Percentiles rank a stretch among this genome's conserved stretches.
Evolutionary conservation across 1,140 invertebrate species (phyloP).

Genomic region (Coenobita brevimanus): DNA sequence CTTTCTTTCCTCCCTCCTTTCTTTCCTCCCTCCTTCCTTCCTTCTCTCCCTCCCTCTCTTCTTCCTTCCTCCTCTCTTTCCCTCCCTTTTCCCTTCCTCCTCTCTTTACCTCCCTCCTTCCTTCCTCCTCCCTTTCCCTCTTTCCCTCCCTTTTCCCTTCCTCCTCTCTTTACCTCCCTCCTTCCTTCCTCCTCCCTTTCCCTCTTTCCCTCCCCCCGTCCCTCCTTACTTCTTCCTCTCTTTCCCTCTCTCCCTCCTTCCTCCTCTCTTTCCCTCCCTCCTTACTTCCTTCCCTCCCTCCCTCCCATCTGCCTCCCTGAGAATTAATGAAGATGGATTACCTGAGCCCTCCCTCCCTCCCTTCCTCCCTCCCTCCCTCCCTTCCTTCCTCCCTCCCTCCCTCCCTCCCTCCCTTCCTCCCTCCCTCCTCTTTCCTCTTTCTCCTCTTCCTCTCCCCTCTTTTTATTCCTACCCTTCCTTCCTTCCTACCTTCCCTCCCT

Average conservation of each 20-base stretch:
- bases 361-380: not conserved
- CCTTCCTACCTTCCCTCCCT: not conserved
- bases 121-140: not conserved
- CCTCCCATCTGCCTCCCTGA: not conserved
- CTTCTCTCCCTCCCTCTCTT: not conserved
- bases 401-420: not conserved
- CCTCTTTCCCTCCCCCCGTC: not conserved
- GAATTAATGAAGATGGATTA: no score
- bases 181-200: not conserved
- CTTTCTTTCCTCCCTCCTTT: not conserved
- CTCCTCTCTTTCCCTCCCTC: not conserved
- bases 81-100: not conserved
- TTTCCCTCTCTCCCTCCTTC: not conserved
- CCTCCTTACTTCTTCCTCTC: not conserved
- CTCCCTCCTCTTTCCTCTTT: not conserved
- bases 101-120: not conserved
- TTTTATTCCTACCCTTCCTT: not conserved
- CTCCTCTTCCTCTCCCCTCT: not conserved
- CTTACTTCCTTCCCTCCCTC: not conserved
- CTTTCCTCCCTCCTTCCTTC: not conserved
- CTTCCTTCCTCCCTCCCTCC: not conserved
- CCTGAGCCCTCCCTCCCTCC: not conserved
- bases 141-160: not conserved
- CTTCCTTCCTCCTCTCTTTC: not conserved
- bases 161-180: not conserved